Evolutionary conservation across 2,888 invertebrate genomes (phyloP).

Genomic region (Lucinisca nassula): DNA sequence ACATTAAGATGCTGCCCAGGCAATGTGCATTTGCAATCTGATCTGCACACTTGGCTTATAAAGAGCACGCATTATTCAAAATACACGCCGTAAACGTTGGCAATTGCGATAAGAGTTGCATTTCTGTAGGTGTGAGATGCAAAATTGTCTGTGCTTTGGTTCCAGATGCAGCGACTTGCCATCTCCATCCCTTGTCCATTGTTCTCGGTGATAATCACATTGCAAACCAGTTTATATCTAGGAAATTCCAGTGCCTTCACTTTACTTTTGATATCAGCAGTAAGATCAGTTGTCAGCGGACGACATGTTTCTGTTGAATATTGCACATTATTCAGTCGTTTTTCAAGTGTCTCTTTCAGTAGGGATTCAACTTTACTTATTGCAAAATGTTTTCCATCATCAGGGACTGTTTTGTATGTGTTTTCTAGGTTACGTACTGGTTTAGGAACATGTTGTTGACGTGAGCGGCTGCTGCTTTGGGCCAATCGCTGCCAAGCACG

Average conservation of each 20-base stretch:
- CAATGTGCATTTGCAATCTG: too few relatives aligned
- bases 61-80: conserved; percentile 80
- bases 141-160: conserved; percentile 79
- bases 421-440: conserved; percentile 76
- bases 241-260: conserved; percentile 79
- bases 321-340: conserved; percentile 70
- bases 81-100: conserved; percentile 81
- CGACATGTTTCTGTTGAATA: conserved; percentile 77
- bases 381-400: conserved; percentile 72
- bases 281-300: conserved; percentile 74
- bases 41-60: too few relatives aligned
- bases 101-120: conserved; percentile 77
- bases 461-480: conserved; percentile 58
- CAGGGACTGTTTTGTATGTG: conserved; percentile 81
- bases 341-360: conserved; percentile 73
- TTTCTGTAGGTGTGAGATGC: conserved; percentile 80
- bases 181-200: conserved; percentile 81
- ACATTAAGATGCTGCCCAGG: too few relatives aligned
- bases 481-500: conserved; percentile 80
- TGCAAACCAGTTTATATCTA: conserved; percentile 83
- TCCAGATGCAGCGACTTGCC: conserved; percentile 82
- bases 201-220: conserved; percentile 81
- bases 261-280: conserved; percentile 76
- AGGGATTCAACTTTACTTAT: conserved; percentile 74
- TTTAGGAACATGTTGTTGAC: conserved; percentile 40